These are phyloP conservation scores for Monopis laevigella DNA, from an alignment of 2,888 invertebrate genomes.

Conservation along the genomic window DNA sequence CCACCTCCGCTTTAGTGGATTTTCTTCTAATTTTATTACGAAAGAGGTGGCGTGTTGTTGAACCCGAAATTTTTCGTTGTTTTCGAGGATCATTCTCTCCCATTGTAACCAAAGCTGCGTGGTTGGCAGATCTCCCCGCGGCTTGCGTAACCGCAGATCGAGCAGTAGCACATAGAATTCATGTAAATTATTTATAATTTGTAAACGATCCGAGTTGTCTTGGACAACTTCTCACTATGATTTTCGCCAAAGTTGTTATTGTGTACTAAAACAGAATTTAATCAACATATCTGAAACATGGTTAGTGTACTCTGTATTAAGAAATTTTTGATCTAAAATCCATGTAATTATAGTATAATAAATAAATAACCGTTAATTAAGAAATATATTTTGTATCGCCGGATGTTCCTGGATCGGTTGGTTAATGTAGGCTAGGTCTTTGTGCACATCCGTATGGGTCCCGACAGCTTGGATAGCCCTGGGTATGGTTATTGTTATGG, in stretches of 20 bases:
- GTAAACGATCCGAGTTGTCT: too few species aligned
- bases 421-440: neutral
- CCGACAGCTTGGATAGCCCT: slow-evolving; percentile 34
- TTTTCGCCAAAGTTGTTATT: slow-evolving; percentile 54
- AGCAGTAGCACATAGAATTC: too few species aligned
- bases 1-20: too few species aligned
- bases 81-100: too few species aligned
- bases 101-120: too few species aligned
- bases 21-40: too few species aligned
- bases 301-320: slow-evolving; percentile 64
- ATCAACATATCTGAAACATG: slow-evolving; percentile 67
- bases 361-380: slow-evolving; percentile 61
- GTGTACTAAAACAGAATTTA: slow-evolving; percentile 64
- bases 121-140: too few species aligned
- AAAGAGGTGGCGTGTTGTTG: too few species aligned
- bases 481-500: slow-evolving; percentile 57
- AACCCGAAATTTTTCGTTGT: too few species aligned
- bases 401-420: slow-evolving; percentile 53
- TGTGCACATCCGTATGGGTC: slow-evolving; percentile 3
- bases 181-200: too few species aligned
- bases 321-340: slow-evolving; percentile 51
- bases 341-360: slow-evolving; percentile 52
- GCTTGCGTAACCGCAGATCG: too few species aligned
- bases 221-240: too few species aligned
- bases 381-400: slow-evolving; percentile 64